Evolutionary conservation across 2,888 invertebrate species (phyloP), one percentile per base, ranked within the genome.

Genomic region (Clusia tigrina): DNA sequence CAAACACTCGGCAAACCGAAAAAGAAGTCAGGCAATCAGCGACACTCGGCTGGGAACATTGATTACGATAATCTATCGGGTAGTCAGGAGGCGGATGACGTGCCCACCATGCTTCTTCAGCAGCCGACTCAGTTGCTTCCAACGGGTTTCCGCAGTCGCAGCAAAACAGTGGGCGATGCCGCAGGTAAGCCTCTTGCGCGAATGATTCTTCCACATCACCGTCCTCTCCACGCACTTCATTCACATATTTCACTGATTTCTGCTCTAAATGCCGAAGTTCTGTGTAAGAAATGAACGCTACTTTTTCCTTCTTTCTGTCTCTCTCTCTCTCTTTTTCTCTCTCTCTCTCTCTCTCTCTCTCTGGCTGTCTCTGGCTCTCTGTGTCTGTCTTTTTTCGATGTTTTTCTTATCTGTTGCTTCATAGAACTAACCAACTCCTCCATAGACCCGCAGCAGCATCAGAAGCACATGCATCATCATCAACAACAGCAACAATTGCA

Each of bases 101-200:
- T 87, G 81, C 85, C 86, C 22, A 72, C 70, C 60, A 77, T 79
- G 64, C 77, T 75, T 69, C 82, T 78, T 64, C 82, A 78, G 77
- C 76, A 85, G 65, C 78, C 84, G 65, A 26, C 68, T 53, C 78
- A 74, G 60, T 60, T 76, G 54, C 73, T 73, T 62, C 69, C 72
- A 63, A 77, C 83, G 71, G 83, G 85, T 55, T 94, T 95, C 84
- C 88, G 95, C 75, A 89, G 90, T 71, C 88, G 96, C 76, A 95
- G 95, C 86, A 95, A 93, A 86, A 96, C 95, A n/a, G 88, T 95
- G 71, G 93, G 94, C 72, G 95, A 96, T 83, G 87, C 90, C 62
- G 87, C 89, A 76, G 93, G 93, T 92, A 81, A 80, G 82, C 70
- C 52, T 42, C n/a, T 15, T n/a, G 42, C 42, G 15, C n/a, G n/a